These are phyloP conservation scores for Novumbra hubbsi DNA, from an alignment of 2,797 vertebrate species.

Conservation along the genomic window DNA sequence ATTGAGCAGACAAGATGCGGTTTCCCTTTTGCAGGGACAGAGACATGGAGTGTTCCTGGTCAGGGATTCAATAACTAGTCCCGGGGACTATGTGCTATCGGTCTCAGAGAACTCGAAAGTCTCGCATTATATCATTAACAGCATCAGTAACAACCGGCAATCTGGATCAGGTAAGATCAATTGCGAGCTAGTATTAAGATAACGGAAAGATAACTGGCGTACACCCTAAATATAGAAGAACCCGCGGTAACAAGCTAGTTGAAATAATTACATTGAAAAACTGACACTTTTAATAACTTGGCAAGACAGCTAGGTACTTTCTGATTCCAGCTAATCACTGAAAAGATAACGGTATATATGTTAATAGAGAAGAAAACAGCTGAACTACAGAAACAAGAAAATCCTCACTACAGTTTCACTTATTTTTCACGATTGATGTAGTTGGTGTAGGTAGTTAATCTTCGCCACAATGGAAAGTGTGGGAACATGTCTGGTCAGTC, in stretches of 20 bases:
- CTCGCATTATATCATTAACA: constrained; percentile 95
- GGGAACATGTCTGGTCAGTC: not conserved
- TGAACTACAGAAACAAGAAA: not conserved
- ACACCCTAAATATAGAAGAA: not conserved
- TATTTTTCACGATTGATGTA: not conserved
- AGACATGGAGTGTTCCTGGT: constrained; percentile 91
- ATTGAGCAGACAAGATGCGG: constrained; percentile 83
- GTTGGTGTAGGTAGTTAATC: not conserved
- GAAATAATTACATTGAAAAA: no score
- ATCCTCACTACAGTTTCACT: not conserved
- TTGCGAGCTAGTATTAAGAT: constrained; percentile 7
- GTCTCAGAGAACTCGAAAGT: constrained; percentile 93
- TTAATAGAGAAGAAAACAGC: not conserved
- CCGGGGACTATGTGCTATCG: constrained; percentile 90
- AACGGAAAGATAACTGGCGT: not conserved
- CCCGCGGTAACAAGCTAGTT: no score
- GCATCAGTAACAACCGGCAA: constrained; percentile 77
- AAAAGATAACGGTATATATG: not conserved
- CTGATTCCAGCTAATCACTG: no score
- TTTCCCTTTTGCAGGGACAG: constrained; percentile 85
- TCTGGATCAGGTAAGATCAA: constrained; percentile 66
- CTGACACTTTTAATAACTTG: no score
- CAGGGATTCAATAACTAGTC: constrained; percentile 87
- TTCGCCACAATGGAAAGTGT: not conserved
- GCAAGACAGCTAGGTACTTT: no score